Conservation (phyloP, 2,888 invertebrate genomes). For the Adineta ricciae region DNA sequence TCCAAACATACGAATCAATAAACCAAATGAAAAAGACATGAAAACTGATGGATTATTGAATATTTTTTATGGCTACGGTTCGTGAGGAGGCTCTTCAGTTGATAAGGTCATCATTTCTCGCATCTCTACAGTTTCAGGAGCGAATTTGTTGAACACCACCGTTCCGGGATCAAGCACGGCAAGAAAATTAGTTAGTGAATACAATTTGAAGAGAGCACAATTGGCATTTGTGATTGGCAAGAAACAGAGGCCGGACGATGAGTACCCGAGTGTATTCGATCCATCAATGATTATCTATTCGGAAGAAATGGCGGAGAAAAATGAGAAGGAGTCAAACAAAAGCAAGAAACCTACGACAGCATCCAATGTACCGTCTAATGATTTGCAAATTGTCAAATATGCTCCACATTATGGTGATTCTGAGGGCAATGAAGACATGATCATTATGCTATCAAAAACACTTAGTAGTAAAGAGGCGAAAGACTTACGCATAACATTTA, state of each 20-base stretch:
- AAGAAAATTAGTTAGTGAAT: background rate
- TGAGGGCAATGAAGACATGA: background rate
- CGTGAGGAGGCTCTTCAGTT: background rate
- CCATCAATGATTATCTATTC: background rate
- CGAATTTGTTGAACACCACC: no score
- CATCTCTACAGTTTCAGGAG: background rate
- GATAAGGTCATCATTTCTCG: background rate
- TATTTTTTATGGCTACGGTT: background rate
- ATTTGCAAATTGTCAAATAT: background rate
- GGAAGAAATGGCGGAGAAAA: background rate
- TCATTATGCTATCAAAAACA: background rate
- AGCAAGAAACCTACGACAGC: background rate
- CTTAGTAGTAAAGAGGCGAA: background rate
- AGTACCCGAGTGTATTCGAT: background rate
- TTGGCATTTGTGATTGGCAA: background rate
- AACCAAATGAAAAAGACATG: background rate
- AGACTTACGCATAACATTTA: background rate
- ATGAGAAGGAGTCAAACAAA: background rate
- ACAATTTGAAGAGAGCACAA: background rate
- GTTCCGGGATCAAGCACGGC: background rate
- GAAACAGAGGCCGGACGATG: background rate
- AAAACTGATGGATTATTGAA: background rate
- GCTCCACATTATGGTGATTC: background rate
- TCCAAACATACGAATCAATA: background rate
- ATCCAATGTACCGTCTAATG: background rate